Percentiles rank a stretch among this genome's conserved stretches.
Evolutionary conservation across 2,888 invertebrate species (phyloP).

Genomic region (Leptopterna dolabrata): DNA sequence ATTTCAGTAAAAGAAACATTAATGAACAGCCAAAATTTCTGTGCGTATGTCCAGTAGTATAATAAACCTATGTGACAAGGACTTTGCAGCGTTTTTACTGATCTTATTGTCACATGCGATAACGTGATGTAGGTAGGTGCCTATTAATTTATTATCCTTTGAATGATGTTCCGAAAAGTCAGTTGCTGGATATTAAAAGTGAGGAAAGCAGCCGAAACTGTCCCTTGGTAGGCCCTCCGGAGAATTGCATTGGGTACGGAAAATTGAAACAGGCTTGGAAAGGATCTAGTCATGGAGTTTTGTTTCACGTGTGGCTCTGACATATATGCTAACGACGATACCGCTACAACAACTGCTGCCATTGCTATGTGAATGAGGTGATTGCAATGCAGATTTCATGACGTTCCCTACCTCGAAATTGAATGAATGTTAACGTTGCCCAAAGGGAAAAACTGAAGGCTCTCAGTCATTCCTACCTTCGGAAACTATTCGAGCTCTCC

Average conservation of each 20-base stretch:
- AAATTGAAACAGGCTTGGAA: not conserved
- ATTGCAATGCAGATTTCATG: constrained; percentile 43
- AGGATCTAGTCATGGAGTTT: not conserved
- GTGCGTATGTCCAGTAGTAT: too few relatives aligned
- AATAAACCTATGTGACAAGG: too few relatives aligned
- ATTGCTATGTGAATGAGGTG: constrained; percentile 27
- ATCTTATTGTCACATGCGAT: too few relatives aligned
- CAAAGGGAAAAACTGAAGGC: constrained; percentile 1
- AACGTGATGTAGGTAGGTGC: too few relatives aligned
- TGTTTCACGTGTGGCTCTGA: constrained; percentile 19
- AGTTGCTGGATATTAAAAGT: not conserved
- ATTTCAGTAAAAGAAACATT: too few relatives aligned
- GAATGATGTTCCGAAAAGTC: not conserved
- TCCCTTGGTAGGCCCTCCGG: not conserved
- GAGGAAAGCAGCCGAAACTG: not conserved
- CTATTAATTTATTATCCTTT: too few relatives aligned
- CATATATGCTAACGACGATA: constrained; percentile 6
- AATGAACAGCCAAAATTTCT: too few relatives aligned
- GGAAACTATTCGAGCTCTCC: not conserved
- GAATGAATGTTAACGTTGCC: constrained; percentile 42
- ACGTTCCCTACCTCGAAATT: constrained; percentile 27
- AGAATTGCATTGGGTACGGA: not conserved
- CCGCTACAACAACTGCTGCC: not conserved
- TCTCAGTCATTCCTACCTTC: not conserved
- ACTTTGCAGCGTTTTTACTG: too few relatives aligned